Evolutionary conservation across 2,113 vertebrate species (phyloP), one percentile per base, ranked within the genome.

Genomic region (Catharus fuscescens): DNA sequence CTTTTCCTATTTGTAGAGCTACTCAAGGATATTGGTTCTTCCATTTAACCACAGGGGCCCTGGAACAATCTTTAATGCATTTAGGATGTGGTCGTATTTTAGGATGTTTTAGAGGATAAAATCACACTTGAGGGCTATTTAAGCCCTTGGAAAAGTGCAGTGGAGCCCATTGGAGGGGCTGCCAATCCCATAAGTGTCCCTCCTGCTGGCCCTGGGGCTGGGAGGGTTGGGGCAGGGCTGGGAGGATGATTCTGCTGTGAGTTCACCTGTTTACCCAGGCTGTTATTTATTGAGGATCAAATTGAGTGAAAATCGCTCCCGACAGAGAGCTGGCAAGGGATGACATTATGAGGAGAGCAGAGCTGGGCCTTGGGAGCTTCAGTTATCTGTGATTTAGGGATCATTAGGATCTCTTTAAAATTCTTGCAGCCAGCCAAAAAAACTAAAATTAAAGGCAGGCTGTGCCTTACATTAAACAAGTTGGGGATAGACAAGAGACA

Each of bases 11-110:
- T 94, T 71, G 71, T 9, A 53, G 82, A 94, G 88, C 80, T 76
- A 47, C 91, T 96, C 92, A 17, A 92, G 89, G 82, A 90, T 96
- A 95, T 82, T 97, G 95, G 88, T 94, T 95, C 96, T 96, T 94
- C 90, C 84, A 94, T 94, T 96, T 91, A 96, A 94, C 73, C 62
- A 38, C 70, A 69, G 77, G 69, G 81, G 66, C 57, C 57, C 84
- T 96, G 88, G 88, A 95, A 95, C 73, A 93, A 87, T 86, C 93
- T 84, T 95, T 96, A 98, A 97, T 97, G 83, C 66, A 66, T 94
- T 95, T 96, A 96, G 91, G 93, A 97, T 95, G 93, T 97, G 96
- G 89, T 95, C 69, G 86, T 95, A 94, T 97, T 97, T 95, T 97
- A 95, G 91, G 83, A 96, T 62, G 83, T 38, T 96, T 96, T 73